Base-by-base conservation (phyloP, 1,140 invertebrate genomes). In the Druon quercuslanigerum region DNA sequence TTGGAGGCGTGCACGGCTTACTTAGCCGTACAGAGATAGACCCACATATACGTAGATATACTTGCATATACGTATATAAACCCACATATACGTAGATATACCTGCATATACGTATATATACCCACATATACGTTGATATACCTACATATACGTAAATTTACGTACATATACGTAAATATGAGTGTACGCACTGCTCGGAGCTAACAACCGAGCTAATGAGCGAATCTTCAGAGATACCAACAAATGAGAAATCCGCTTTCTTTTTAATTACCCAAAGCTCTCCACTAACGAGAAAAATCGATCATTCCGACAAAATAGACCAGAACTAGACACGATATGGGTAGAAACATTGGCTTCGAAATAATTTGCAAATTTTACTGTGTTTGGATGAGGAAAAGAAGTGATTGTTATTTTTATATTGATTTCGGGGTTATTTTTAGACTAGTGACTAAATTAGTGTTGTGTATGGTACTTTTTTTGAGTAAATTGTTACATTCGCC, bases 231-330 rank as follows among this genome's bases (percentile, higher is more conserved):
- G 72, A 80, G 72, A 60, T 81, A 76, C 84, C 74, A 75, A 79
- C 77, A 82, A 85, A 85, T 85, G 84, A 83, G 79, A 85, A 85
- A 83, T 82, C 79, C 78, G 76, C 57, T 85, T 81, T 80, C 79
- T 82, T 78, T 82, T 79, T 85, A 82, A 85, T 85, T 85, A 85
- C 79, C 80, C 80, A 54, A 79, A 51, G 50, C 50, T 50, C 33
- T 46, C 16, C 71, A 11, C 17, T 70, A 20, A 16, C 14, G 60
- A 70, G 8, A 9, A 46, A 46, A 46, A 46, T 46, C 40, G 40
- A 46, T 46, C 6, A 46, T 46, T 9, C 40, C 40, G 8, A 9
- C 40, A 9, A 46, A 46, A 46, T 46, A 46, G 40, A 46, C 6
- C 40, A 46, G 8, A 46, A 46, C 40, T 46, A 46, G 40, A 46